Evolutionary conservation across 2,113 vertebrate species (phyloP), one percentile per base, ranked within the genome.

Genomic region (Hippolais icterina): DNA sequence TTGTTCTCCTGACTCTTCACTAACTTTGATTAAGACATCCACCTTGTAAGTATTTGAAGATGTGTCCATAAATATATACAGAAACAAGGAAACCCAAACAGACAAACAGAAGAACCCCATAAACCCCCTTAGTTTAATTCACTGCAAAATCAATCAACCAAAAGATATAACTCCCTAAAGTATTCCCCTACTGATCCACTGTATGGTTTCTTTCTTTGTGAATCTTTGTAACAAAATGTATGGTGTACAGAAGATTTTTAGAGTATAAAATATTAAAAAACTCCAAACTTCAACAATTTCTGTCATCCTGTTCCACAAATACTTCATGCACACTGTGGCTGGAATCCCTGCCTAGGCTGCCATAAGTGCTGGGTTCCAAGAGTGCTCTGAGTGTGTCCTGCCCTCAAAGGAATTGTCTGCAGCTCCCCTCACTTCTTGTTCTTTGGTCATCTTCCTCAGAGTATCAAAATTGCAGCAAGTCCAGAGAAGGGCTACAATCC

Each of bases 401-500:
- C 12, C 18, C 21, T 82, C 22, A 63, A 31, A 71, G 11, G 3
- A 57, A 18, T 6, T 5, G 3, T 29, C 22, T 61, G 23, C 35
- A 54, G 3, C 2, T 52, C 6, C 13, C 5, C 14, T 72, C 22
- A 21, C 3, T 60, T 75, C n/a, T 47, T 16, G 33, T 31, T 16
- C 5, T 49, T 52, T 29, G 19, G 14, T 47, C 17, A 13, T 53
- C 5, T n/a, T 71, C 23, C 20, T 42, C 33, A 60, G 42, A 39
- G 12, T 52, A 49, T 35, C 1, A 0, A 66, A 59, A 22, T 1
- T 53, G 23, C 17, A 46, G 33, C 8, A 12, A 0, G 2, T 12
- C n/a, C 39, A 46, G n/a, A 66, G 24, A 68, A 60, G 11, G 11
- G 9, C 20, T 75, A 15, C 2, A n/a, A 46, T 70, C 31, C 15